Evolutionary conservation across 2,888 invertebrate genomes (phyloP).

Genomic region (Dysmachus trigonus): DNA sequence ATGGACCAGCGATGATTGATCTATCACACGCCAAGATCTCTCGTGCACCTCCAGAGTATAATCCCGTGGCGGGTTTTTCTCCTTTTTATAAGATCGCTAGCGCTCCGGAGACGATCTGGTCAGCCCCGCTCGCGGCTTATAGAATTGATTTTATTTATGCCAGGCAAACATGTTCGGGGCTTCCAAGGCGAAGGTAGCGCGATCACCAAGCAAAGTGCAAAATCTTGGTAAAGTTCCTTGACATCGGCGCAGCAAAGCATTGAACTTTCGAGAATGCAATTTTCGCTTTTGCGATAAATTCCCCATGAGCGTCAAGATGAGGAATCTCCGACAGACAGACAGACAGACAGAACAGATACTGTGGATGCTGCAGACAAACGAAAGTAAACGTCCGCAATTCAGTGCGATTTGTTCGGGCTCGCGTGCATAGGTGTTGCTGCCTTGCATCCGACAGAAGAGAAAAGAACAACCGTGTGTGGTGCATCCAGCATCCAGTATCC

Average conservation of each 20-base stretch:
- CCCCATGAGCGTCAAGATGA: constrained; percentile 27
- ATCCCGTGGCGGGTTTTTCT: background rate
- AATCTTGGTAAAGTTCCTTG: constrained; percentile 40
- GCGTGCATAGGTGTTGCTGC: constrained; percentile 4
- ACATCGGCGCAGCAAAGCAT: constrained; percentile 33
- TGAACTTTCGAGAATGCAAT: constrained; percentile 47
- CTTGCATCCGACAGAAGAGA: background rate
- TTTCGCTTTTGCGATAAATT: constrained; percentile 45
- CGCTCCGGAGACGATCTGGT: background rate
- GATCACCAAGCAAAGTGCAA: background rate
- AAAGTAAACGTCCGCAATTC: constrained; percentile 21
- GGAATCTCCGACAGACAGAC: constrained; percentile 29
- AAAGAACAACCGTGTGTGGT: no score
- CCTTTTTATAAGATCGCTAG: background rate
- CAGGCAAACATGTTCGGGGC: constrained; percentile 9
- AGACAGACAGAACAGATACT: no score
- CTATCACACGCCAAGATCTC: constrained; percentile 15
- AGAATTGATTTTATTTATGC: constrained; percentile 17
- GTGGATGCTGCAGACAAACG: constrained; percentile 11
- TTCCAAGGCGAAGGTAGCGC: background rate
- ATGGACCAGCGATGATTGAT: constrained; percentile 21
- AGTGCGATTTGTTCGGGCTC: background rate
- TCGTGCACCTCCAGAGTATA: background rate
- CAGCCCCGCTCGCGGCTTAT: background rate
- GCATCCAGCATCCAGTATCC: background rate